Evolutionary conservation across 2,113 vertebrate genomes (phyloP).

Genomic region (Syngnathus floridae): DNA sequence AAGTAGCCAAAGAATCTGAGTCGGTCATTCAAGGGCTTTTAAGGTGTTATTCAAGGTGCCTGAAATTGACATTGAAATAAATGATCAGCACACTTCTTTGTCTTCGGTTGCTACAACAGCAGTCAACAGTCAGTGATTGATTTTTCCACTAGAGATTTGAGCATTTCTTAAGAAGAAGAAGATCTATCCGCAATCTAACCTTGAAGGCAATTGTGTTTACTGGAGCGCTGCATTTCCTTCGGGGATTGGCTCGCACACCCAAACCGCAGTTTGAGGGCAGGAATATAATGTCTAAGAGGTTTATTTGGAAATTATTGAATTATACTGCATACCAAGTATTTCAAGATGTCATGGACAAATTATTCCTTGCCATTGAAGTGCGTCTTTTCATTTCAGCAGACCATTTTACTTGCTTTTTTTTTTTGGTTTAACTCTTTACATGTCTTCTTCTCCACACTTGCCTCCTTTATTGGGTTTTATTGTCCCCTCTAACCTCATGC

Average conservation of each 20-base stretch:
- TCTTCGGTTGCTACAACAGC: background rate
- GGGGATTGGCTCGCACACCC: slow-evolving; percentile 11
- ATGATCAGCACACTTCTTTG: background rate
- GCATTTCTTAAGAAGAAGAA: slow-evolving; percentile 24
- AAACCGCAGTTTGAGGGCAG: slow-evolving; percentile 15
- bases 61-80: background rate
- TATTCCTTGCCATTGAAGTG: background rate
- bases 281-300: slow-evolving; percentile 27
- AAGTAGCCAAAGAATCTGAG: background rate
- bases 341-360: slow-evolving; percentile 8
- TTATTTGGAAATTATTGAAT: slow-evolving; percentile 30
- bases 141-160: background rate
- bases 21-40: background rate
- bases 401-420: slow-evolving; percentile 7
- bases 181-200: slow-evolving; percentile 31
- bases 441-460: slow-evolving; percentile 27
- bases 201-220: slow-evolving; percentile 23
- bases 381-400: slow-evolving; percentile 1
- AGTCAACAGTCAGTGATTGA: background rate
- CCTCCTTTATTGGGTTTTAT: slow-evolving; percentile 49
- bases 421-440: background rate
- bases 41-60: no score
- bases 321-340: slow-evolving; percentile 22
- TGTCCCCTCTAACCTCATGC: slow-evolving; percentile 45
- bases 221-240: slow-evolving; percentile 23